Base-by-base conservation (phyloP, 2,797 vertebrate species). In the Poecilia velifera region DNA sequence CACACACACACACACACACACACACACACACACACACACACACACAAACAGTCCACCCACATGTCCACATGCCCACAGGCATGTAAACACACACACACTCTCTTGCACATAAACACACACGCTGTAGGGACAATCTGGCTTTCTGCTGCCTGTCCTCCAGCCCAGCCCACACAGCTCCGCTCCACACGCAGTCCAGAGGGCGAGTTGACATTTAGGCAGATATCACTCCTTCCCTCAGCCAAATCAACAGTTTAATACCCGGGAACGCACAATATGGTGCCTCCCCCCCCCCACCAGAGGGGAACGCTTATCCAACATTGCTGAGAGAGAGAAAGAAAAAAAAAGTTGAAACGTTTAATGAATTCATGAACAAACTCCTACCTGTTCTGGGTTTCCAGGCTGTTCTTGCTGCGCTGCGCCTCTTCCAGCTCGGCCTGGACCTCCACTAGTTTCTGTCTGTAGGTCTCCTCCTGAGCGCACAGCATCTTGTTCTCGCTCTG, bases 401-500 rank as follows among this genome's bases (percentile, higher is more conserved):
- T 76, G 75, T 97, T 97, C 84, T 95, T 95, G 68, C 93, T 91
- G 18, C 97, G 96, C 87, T 96, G 97, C 4, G 96, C 94, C 73
- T 97, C 96, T 93, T 98, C 97, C 78, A 98, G 95, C 82, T 96
- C 94, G 2, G 84, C 91, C 92, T 97, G 96, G 73, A 95, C 91
- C 85, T 96, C 95, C 4, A 88, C 93, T 14, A 97, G 91, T 71
- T 92, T 95, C 87, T 96, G 95, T 13, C 94, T 92, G 94, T 95
- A 96, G 0, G 88, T 92, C 39, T 96, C 94, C 91, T 98, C 97
- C 91, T 98, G 97, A 78, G 93, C 93, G 28, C 97, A 97, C 80
- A 98, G 75, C 93, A 96, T 95, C 94, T 96, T 97, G 91, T 98
- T 98, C 91, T 98, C 97, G 68, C 94, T 95, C 90, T 98, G 97